Base-by-base conservation (phyloP, 2,888 invertebrate species). In the Dione vanillae region DNA sequence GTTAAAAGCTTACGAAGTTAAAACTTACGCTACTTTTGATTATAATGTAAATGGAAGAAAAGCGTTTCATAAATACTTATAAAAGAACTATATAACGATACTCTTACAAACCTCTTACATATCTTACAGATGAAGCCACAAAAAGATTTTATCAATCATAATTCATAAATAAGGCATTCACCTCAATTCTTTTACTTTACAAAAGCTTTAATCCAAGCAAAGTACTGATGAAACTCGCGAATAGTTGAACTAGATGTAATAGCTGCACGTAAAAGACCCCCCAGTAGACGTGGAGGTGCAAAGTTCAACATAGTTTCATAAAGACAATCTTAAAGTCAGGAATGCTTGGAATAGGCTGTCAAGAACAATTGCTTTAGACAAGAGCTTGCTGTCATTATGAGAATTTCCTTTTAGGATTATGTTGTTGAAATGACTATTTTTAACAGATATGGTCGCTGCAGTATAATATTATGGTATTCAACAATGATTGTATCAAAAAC, bases 321-420 rank as follows among this genome's bases (percentile, higher is more conserved):
- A 61, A 27, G 61, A 45, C 61, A 45, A 61, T 61, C 35, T 35
- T 61, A 61, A 61, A 61, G 45, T 45, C 27, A 27, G 61, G n/a
- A 43, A 35, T 45, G 27, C 35, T 61, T 61, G 27, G 43, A 35
- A 61, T 45, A 61, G 11, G n/a, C 43, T 35, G 45, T 61, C 61
- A 16, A 61, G 61, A 61, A 61, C 61, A 61, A 61, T 61, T 61
- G 61, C 61, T 61, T 27, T 61, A 27, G 20, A 59, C 10, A 8
- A 10, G 14, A n/a, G 6, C 35, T 45, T 45, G 27, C 37, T 56
- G 7, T 45, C 16, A 35, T 35, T 61, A 27, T 35, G 27, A 61
- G 59, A 43, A 8, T 35, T 61, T 45, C 45, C 11, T 61, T 61
- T 27, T n/a, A 59, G 20, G 45, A 14, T 59, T 7, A 54, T 14